A percentile compares a stretch with the other conserved stretches of the same genome.
Conservation (phyloP, 53 echinoderm and acorn worm species). For the Echinarachnius parma region DNA sequence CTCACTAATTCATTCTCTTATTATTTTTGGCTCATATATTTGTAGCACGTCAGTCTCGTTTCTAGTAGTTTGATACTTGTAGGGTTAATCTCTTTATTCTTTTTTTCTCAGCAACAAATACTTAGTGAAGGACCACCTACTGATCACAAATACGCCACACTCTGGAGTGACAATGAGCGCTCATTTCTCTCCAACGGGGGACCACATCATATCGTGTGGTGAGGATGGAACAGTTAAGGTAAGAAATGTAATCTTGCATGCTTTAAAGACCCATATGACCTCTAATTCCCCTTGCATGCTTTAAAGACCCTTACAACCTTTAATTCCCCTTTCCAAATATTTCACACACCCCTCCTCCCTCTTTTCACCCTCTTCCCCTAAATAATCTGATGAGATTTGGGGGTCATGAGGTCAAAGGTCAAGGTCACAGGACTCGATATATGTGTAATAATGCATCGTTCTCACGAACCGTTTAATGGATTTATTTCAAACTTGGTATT, state of each 20-base stretch:
- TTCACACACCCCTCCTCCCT: neutral
- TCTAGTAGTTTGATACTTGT: neutral
- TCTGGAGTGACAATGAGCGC: conserved; percentile 65
- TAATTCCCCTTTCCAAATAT: too few species aligned
- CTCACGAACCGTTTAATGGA: too few species aligned
- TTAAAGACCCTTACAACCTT: too few species aligned
- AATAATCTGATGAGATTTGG: neutral
- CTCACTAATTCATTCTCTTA: too few species aligned
- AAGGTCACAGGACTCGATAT: too few species aligned
- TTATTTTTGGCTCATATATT: too few species aligned
- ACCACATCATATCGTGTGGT: conserved; percentile 57
- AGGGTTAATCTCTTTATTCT: neutral
- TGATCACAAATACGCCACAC: conserved; percentile 69
- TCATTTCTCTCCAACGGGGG: conserved; percentile 70
- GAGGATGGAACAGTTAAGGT: conserved; percentile 67
- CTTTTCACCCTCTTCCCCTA: neutral
- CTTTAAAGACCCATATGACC: too few species aligned
- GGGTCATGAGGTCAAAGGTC: too few species aligned
- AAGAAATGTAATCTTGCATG: neutral
- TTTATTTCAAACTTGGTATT: too few species aligned
- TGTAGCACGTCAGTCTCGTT: too few species aligned
- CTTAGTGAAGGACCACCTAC: conserved; percentile 40
- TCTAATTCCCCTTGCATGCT: too few species aligned
- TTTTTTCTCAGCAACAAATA: conserved; percentile 31
- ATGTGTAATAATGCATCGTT: too few species aligned